A percentile compares a stretch with the other conserved stretches of the same genome.
phyloP scores from a whole-genome alignment of 2,888 invertebrate genomes.

The Euzophera pinguis region DNA sequence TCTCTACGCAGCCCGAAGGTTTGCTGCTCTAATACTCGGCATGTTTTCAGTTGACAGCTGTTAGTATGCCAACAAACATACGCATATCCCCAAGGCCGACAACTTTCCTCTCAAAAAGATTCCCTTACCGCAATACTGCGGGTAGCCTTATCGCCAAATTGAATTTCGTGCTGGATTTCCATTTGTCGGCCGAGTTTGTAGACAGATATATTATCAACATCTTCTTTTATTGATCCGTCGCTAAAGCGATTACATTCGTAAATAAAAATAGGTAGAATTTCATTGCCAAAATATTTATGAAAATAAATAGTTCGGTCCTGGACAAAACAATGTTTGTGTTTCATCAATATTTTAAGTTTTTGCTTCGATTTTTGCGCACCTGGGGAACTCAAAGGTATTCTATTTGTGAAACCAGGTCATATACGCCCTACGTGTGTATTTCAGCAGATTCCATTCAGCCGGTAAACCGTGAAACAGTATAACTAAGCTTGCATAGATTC shows the following conservation, averaged over 20 bases:
- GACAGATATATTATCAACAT: background rate
- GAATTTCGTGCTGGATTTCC: conserved; percentile 3
- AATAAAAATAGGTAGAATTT: background rate
- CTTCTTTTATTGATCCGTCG: background rate
- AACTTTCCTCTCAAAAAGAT: conserved; percentile 1
- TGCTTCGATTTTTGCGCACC: too few relatives aligned
- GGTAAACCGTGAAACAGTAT: too few relatives aligned
- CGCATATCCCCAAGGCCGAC: conserved; percentile 6
- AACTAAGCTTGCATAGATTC: too few relatives aligned
- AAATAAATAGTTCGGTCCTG: too few relatives aligned
- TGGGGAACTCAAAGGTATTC: too few relatives aligned
- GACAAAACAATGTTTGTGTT: too few relatives aligned
- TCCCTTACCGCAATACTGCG: conserved; percentile 8
- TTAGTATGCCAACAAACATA: conserved; percentile 30
- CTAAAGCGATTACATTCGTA: background rate
- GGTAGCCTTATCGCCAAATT: conserved; percentile 9
- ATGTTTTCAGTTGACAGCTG: conserved; percentile 30
- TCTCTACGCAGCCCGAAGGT: conserved; percentile 45
- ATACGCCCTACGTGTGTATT: too few relatives aligned
- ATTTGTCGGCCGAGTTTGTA: background rate
- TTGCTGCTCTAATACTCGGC: conserved; percentile 33
- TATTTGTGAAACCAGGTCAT: too few relatives aligned
- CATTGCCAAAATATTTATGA: too few relatives aligned
- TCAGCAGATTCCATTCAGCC: too few relatives aligned
- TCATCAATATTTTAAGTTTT: too few relatives aligned